Conservation (phyloP, 2,888 invertebrate species). For the Hipparchia semele region DNA sequence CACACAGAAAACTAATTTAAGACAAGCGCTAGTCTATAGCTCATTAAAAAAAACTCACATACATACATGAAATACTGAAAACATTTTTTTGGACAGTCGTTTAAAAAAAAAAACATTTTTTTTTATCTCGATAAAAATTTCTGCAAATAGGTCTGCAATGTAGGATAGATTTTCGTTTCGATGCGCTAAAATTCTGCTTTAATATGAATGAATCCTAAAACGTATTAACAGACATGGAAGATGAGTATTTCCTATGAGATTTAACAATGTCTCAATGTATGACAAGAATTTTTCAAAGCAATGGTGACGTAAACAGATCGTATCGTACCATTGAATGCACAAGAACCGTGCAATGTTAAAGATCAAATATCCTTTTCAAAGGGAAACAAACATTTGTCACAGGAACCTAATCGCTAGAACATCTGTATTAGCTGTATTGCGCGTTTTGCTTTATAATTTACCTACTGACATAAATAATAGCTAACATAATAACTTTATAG, state of each 20-base stretch:
- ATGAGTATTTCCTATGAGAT: neutral
- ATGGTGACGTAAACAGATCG: slow-evolving; percentile 18
- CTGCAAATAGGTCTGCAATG: no score
- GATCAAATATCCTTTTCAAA: slow-evolving; percentile 14
- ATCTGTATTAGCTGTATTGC: slow-evolving; percentile 4
- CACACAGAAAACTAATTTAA: no score
- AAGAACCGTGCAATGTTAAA: slow-evolving; percentile 8
- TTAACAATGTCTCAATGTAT: slow-evolving; percentile 2
- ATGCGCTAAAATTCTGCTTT: no score
- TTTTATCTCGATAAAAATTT: no score
- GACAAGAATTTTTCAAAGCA: neutral
- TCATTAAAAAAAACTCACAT: no score
- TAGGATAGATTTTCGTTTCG: no score
- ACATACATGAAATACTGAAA: no score
- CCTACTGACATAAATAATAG: neutral
- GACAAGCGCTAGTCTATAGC: no score
- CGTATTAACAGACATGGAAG: neutral
- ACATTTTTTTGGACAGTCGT: no score
- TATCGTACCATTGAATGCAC: slow-evolving; percentile 4
- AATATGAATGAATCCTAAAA: neutral
- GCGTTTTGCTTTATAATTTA: neutral
- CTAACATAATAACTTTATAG: no score
- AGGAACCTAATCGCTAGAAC: neutral
- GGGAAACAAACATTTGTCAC: slow-evolving; percentile 3
- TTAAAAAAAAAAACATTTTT: no score